Conservation (phyloP, 2,113 vertebrate genomes). For the Callospermophilus lateralis region DNA sequence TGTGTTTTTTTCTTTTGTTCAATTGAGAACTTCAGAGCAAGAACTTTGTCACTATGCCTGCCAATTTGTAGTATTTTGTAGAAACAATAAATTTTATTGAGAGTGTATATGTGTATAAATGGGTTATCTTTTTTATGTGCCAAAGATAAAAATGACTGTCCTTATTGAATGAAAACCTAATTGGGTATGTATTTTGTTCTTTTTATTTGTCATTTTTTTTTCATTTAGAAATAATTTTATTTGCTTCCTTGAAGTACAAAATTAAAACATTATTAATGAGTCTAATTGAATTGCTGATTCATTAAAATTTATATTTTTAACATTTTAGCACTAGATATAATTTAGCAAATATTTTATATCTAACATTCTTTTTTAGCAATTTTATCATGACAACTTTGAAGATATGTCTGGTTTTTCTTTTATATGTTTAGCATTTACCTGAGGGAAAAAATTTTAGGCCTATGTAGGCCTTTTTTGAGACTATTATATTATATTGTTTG, state of each 20-base stretch:
- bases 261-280: neutral
- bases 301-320: neutral
- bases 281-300: neutral
- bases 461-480: neutral
- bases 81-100: conserved; percentile 9
- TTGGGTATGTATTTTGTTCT: neutral
- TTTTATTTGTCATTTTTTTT: conserved; percentile 23
- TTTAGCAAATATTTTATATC: conserved; percentile 23
- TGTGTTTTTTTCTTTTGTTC: neutral
- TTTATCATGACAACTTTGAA: neutral
- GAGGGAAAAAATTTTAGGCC: conserved; percentile 31
- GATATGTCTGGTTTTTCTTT: neutral
- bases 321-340: neutral
- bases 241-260: neutral
- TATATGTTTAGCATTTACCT: neutral
- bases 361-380: conserved; percentile 9
- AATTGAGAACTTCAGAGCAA: neutral
- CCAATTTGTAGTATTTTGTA: neutral
- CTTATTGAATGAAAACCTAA: conserved; percentile 23
- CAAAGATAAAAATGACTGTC: neutral
- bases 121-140: neutral
- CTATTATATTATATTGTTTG: neutral
- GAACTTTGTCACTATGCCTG: neutral
- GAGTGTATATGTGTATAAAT: neutral
- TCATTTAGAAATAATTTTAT: neutral